Base-by-base conservation (phyloP, 2,797 vertebrate genomes). In the Paratrypauchen microcephalus region DNA sequence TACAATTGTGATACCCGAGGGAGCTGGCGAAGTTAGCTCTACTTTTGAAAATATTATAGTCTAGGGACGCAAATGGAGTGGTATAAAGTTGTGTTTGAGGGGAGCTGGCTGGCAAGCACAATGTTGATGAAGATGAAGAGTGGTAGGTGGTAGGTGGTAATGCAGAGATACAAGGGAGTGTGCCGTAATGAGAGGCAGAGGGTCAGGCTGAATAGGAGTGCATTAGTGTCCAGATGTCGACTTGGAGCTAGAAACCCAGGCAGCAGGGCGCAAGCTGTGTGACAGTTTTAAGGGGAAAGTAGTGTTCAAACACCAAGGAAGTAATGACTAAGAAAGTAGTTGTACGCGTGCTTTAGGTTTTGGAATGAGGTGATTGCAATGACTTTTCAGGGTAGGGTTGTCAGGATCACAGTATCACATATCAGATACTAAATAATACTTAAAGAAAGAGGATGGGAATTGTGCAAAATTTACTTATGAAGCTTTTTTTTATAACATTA, bases 101-200 rank as follows among this genome's bases (percentile, higher is more conserved):
- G 83, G 79, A 76, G 84, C 73, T 87, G 81, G 70, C 69, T 76
- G 75, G 75, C 69, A 8, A 85, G 82, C 78, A 72, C 88, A 83
- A 86, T 77, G 83, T 80, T 75, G 75, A 77, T 47, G 79, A 82
- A 74, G 83, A 87, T 81, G 80, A 87, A 85, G 83, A 81, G 73
- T 59, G 73, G 71, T 18, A 58, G 26, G 15, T 6, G 56, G 26
- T 77, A 77, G 26, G 15, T 6, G 56, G 26, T 77, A 77, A 78
- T 68, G 63, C 64, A 68, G 52, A 59, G 68, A 66, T 67, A 77
- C 65, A 70, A 71, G 60, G 58, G 60, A 23, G 66, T 41, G 67
- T 50, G 75, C 63, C 68, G 52, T 55, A 55, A 55, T 55, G 50
- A 52, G 50, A 55, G 70, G 64, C 75, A 69, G 71, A 58, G 71